These are phyloP conservation scores for Lateolabrax maculatus DNA, from an alignment of 2,797 vertebrate species.

Conservation along the genomic window DNA sequence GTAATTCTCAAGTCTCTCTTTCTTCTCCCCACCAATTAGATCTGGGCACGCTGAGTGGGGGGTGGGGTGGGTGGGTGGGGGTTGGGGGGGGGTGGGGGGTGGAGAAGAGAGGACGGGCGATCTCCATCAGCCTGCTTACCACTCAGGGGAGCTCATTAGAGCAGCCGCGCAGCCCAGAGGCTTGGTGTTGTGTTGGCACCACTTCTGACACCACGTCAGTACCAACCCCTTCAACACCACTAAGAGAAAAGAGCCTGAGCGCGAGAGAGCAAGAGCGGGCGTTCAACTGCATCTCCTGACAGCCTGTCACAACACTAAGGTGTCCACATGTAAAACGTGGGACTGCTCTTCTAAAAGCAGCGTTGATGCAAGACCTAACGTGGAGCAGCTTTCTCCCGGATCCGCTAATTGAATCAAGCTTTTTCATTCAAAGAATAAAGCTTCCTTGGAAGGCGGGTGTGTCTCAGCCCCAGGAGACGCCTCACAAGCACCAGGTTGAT, in stretches of 20 bases:
- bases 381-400: slow-evolving; percentile 8
- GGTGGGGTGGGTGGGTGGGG: too few relatives aligned
- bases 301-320: slow-evolving; percentile 50
- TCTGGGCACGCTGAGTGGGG: slow-evolving; percentile 52
- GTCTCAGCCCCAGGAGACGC: slow-evolving; percentile 11
- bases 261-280: slow-evolving; percentile 26
- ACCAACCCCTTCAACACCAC: slow-evolving; percentile 46
- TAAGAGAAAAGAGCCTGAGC: slow-evolving; percentile 30
- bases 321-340: slow-evolving; percentile 43
- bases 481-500: slow-evolving; percentile 25
- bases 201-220: slow-evolving; percentile 73
- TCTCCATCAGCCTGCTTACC: slow-evolving; percentile 70
- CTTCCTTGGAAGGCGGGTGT: neutral
- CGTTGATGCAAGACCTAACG: neutral
- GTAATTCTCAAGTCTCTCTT: slow-evolving; percentile 58
- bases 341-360: slow-evolving; percentile 16
- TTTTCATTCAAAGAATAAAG: slow-evolving; percentile 11
- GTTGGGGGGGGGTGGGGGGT: too few relatives aligned
- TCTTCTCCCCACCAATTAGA: slow-evolving; percentile 77
- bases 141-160: slow-evolving; percentile 81
- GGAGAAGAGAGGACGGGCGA: slow-evolving; percentile 54
- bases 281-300: slow-evolving; percentile 42
- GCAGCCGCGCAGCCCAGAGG: slow-evolving; percentile 56
- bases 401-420: slow-evolving; percentile 33
- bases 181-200: slow-evolving; percentile 72